A percentile compares a stretch with the other conserved stretches of the same genome.
These are phyloP conservation scores for Echeneis naucrates DNA, from an alignment of 2,797 vertebrate genomes.

Conservation along the genomic window DNA sequence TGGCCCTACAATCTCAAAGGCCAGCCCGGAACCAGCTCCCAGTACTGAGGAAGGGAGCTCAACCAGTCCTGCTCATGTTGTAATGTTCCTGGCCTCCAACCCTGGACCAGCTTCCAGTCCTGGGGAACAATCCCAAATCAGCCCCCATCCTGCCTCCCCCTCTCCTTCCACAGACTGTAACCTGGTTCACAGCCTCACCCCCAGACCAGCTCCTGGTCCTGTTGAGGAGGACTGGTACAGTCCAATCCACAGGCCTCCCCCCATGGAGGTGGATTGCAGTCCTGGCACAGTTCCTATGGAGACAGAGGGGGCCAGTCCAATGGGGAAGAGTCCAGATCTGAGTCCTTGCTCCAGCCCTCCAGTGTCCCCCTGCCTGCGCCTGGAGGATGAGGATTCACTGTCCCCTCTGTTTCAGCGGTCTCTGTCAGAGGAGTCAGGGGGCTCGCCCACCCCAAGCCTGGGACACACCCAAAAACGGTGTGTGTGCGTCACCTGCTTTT, in stretches of 20 bases:
- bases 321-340: constrained; percentile 28
- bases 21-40: constrained; percentile 15
- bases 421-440: constrained; percentile 87
- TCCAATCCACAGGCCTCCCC: background rate
- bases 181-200: background rate
- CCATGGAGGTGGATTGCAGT: constrained; percentile 13
- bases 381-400: constrained; percentile 80
- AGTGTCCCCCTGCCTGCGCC: constrained; percentile 48
- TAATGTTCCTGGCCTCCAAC: background rate
- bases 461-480: constrained; percentile 92
- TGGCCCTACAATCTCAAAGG: background rate
- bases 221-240: constrained; percentile 5
- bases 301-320: constrained; percentile 9
- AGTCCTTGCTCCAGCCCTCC: constrained; percentile 55
- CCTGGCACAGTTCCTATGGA: constrained; percentile 26
- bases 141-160: background rate
- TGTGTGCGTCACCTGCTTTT: constrained; percentile 1
- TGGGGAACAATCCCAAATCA: background rate
- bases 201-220: constrained; percentile 3
- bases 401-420: constrained; percentile 87
- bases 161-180: background rate
- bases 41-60: constrained; percentile 7
- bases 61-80: constrained; percentile 3
- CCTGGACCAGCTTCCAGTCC: constrained; percentile 12
- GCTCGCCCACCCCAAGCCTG: constrained; percentile 86